Evolutionary conservation across 2,888 invertebrate species (phyloP).

Genomic region (Pterobdella sp.): DNA sequence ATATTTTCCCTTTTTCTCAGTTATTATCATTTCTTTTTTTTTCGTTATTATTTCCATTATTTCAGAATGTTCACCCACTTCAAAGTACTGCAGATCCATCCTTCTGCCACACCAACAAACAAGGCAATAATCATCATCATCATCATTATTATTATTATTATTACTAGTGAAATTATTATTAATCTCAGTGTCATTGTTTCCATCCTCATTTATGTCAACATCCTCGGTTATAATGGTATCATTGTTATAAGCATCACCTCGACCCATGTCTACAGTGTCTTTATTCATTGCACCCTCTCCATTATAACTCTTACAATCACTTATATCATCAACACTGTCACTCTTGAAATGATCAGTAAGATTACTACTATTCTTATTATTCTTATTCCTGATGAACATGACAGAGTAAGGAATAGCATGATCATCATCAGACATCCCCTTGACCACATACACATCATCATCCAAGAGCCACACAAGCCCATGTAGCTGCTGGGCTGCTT

Average conservation of each 20-base stretch:
- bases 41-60: not conserved
- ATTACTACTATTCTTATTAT: not conserved
- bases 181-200: not conserved
- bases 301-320: not conserved
- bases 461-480: slow-evolving; percentile 5
- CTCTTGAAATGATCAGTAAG: not conserved
- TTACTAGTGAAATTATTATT: not conserved
- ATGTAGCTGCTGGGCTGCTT: not conserved
- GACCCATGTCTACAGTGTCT: too few species aligned
- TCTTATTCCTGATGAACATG: not conserved
- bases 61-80: not conserved
- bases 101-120: slow-evolving; percentile 19
- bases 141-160: not conserved
- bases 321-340: not conserved
- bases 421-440: not conserved
- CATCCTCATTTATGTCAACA: not conserved
- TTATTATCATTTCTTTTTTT: too few species aligned
- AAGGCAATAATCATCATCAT: not conserved
- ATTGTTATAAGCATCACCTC: not conserved
- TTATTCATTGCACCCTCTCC: too few species aligned
- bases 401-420: not conserved
- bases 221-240: not conserved
- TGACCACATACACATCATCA: slow-evolving; percentile 16
- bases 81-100: slow-evolving; percentile 19
- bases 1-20: too few species aligned